Conservation (phyloP, 2,888 invertebrate genomes). For the Coecobrya sp. region DNA sequence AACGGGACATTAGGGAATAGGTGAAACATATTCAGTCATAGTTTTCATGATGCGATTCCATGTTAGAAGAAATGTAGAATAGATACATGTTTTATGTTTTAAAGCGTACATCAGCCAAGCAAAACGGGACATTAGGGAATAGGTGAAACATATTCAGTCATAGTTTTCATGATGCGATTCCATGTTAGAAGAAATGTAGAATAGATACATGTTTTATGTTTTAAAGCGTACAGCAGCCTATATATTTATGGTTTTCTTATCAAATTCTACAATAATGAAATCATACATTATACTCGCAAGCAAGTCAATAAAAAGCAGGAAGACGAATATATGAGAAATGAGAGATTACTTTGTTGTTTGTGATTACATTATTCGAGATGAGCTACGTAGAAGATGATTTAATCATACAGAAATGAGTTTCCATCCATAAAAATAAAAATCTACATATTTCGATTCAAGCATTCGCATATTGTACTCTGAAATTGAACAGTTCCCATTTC, state of each 20-base stretch:
- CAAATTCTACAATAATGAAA: conserved; percentile 1
- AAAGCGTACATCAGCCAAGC: not conserved
- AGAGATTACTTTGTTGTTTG: conserved; percentile 47
- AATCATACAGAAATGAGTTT: conserved; percentile 67
- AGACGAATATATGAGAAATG: conserved; percentile 25
- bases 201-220: not conserved
- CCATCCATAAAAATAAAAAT: conserved; percentile 21
- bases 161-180: not conserved
- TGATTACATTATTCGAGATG: conserved; percentile 67
- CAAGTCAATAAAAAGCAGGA: conserved; percentile 52
- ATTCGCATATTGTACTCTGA: not conserved
- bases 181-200: not conserved
- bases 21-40: not conserved
- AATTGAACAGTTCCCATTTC: not conserved
- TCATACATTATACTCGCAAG: not conserved
- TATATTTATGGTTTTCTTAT: not conserved
- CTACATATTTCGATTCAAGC: not conserved
- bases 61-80: not conserved
- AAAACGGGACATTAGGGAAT: conserved; percentile 66
- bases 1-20: conserved; percentile 66
- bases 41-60: not conserved
- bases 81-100: not conserved
- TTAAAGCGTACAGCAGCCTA: not conserved
- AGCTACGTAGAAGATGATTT: conserved; percentile 43
- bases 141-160: conserved; percentile 7